Evolutionary conservation across 2,888 invertebrate species (phyloP).

Genomic region (Idaea biselata): DNA sequence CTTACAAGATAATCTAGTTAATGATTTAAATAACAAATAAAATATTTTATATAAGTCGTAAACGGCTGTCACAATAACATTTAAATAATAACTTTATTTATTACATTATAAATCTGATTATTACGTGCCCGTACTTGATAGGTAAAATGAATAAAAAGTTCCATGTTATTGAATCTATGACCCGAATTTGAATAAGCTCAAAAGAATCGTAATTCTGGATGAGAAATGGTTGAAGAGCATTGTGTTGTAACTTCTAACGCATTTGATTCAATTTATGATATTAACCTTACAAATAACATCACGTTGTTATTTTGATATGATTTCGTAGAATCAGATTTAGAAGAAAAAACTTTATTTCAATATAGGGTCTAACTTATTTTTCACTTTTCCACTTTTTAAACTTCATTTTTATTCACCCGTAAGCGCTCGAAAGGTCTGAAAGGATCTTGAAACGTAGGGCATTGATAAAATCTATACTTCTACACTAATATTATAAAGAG

Average conservation of each 20-base stretch:
- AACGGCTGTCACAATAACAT: background rate
- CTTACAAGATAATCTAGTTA: background rate
- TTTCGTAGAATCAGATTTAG: background rate
- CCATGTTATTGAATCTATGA: background rate
- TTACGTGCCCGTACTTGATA: background rate
- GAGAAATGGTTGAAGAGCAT: background rate
- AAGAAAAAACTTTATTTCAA: background rate
- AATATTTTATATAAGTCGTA: background rate
- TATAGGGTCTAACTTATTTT: background rate
- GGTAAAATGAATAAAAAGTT: background rate
- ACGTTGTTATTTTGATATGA: background rate
- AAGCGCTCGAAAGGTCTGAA: no score
- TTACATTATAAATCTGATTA: slow-evolving; percentile 1
- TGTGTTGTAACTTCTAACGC: background rate
- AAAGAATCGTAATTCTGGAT: background rate
- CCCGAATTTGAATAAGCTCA: background rate
- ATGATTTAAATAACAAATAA: background rate
- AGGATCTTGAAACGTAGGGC: no score
- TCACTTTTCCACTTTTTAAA: no score
- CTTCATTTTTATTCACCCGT: no score
- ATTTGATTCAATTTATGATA: slow-evolving; percentile 15
- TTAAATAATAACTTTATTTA: background rate
- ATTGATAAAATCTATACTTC: no score
- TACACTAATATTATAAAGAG: no score
- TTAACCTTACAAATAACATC: slow-evolving; percentile 2